Evolutionary conservation across 2,797 vertebrate genomes (phyloP).

Genomic region (Dendrocincla tyrannina): DNA sequence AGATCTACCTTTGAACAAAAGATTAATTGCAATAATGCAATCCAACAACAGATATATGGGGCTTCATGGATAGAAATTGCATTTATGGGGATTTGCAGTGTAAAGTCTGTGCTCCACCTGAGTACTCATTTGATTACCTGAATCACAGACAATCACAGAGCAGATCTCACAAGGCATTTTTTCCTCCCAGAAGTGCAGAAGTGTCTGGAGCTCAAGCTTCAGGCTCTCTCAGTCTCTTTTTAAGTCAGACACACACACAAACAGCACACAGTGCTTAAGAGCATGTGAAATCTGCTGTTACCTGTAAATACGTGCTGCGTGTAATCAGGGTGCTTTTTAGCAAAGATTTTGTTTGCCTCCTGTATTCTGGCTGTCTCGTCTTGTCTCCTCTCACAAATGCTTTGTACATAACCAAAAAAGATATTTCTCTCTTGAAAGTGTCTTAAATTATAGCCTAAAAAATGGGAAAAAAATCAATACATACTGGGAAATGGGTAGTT

Average conservation of each 20-base stretch:
- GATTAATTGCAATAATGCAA: neutral
- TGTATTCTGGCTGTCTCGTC: slow-evolving; percentile 54
- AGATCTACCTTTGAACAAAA: neutral
- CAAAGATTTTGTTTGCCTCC: slow-evolving; percentile 71
- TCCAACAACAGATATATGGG: neutral
- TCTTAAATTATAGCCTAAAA: slow-evolving; percentile 77
- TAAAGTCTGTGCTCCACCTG: neutral
- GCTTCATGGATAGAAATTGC: neutral
- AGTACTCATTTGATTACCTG: neutral
- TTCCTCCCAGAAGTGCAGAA: neutral
- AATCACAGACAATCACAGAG: neutral
- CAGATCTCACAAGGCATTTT: neutral
- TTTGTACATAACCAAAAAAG: slow-evolving; percentile 77
- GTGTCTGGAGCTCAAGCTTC: neutral
- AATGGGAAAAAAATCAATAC: neutral
- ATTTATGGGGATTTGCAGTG: neutral
- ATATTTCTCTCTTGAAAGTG: slow-evolving; percentile 63
- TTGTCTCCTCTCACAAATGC: slow-evolving; percentile 65
- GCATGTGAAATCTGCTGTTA: slow-evolving; percentile 17
- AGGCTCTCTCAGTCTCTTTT: neutral
- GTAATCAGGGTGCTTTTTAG: slow-evolving; percentile 68
- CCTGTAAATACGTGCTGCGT: slow-evolving; percentile 75
- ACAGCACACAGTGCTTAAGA: neutral
- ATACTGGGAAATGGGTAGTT: slow-evolving; percentile 13
- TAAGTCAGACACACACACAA: neutral